These are phyloP conservation scores for Thaleichthys pacificus DNA, from an alignment of 2,797 vertebrate species.

Conservation along the genomic window DNA sequence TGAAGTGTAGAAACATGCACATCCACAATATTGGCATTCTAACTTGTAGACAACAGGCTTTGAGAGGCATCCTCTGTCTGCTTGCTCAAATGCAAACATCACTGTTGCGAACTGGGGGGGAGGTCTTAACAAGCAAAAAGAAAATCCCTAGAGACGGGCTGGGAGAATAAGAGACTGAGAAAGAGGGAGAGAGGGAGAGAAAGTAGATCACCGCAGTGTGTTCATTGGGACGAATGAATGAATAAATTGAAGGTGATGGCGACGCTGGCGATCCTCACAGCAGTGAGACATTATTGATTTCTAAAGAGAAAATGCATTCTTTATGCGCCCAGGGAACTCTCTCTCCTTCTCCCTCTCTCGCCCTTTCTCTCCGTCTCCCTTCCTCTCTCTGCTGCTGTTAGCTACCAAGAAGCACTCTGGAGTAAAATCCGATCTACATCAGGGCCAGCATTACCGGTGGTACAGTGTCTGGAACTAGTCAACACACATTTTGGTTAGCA, in stretches of 20 bases:
- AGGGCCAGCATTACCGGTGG: neutral
- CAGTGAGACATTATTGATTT: conserved; percentile 70
- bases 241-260: conserved; percentile 63
- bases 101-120: conserved; percentile 27
- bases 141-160: conserved; percentile 36
- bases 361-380: neutral
- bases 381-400: conserved; percentile 22
- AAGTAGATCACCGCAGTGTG: conserved; percentile 43
- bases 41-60: conserved; percentile 11
- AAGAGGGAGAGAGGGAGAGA: conserved; percentile 18
- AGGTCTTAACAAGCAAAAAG: conserved; percentile 45
- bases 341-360: neutral
- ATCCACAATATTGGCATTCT: conserved; percentile 15
- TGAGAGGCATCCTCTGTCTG: neutral
- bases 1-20: conserved; percentile 43
- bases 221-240: conserved; percentile 58
- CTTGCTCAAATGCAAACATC: conserved; percentile 32
- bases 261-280: conserved; percentile 54
- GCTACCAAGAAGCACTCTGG: conserved; percentile 15
- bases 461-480: conserved; percentile 10
- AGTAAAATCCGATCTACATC: conserved; percentile 12
- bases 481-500: conserved; percentile 27
- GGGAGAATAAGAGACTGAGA: conserved; percentile 8
- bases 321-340: conserved; percentile 51
- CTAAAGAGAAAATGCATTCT: conserved; percentile 57